Evolutionary conservation across 2,888 invertebrate genomes (phyloP), one percentile per base, ranked within the genome.

Genomic region (Latheticus oryzae): DNA sequence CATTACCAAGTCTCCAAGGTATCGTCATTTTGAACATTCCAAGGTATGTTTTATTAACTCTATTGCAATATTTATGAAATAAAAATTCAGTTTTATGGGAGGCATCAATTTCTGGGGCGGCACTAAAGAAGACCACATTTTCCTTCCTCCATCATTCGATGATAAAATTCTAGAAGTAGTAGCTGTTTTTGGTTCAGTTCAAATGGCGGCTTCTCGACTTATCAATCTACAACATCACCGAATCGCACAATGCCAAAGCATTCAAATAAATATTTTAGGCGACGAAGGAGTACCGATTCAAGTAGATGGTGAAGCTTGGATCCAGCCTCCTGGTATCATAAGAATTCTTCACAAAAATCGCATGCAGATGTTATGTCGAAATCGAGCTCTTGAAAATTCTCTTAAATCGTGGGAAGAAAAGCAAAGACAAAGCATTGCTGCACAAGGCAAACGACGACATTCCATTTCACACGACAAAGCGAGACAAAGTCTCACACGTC

Each of bases 71-170:
- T n/a, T n/a, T n/a, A n/a, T n/a, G n/a, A n/a, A n/a, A n/a, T n/a
- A n/a, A n/a, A n/a, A n/a, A n/a, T n/a, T n/a, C n/a, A 96, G 96
- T 71, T 97, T 97, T 78, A 96, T 97, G 91, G 97, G 97, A 2
- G 98, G 98, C 33, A 95, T 96, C 17, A 97, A 97, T 79, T 98
- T 98, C 78, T 98, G 98, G 98, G 97, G 97, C 42, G 93, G 93
- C 2, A 89, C 89, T 1, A 91, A 95, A 73, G 93, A 91, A 68
- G 95, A 94, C 67, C 95, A 95, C 72, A 84, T 93, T 42, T 98
- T 97, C 74, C 81, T 95, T 8, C 90, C 95, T 0, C 97, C 97
- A 1, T 93, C 94, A 7, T 96, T 97, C 74, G 98, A 98, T 78
- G 98, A 98, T 79, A 88, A 93, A 53, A 90, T 98, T 58, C 81